Conservation (phyloP, 2,113 vertebrate genomes). For the Catharus fuscescens region DNA sequence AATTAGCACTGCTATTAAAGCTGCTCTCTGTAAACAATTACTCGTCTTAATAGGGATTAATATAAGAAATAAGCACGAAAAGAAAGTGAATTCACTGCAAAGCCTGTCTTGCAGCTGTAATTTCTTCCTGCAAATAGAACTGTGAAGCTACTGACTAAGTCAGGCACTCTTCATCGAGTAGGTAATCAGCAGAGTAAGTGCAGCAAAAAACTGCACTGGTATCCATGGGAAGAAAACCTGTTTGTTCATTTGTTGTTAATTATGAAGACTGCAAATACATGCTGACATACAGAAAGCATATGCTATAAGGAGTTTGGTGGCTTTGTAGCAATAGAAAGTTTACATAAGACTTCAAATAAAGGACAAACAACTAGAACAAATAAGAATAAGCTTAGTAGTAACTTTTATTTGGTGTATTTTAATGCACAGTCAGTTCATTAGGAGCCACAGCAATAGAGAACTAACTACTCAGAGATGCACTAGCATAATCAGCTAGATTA, state of each 20-base stretch:
- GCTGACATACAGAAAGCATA: not conserved
- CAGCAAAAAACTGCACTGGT: not conserved
- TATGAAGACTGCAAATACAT: not conserved
- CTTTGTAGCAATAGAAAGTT: not conserved
- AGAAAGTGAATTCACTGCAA: not conserved
- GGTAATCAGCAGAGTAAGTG: not conserved
- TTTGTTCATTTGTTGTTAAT: not conserved
- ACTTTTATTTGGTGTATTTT: not conserved
- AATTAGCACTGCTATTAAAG: not conserved
- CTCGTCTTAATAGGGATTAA: constrained; percentile 30
- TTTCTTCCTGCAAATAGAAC: not conserved
- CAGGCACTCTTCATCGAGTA: not conserved
- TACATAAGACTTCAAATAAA: not conserved
- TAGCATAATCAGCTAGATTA: constrained; percentile 24
- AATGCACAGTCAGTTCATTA: not conserved
- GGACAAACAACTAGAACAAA: not conserved
- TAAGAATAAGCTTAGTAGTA: not conserved
- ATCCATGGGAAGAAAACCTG: not conserved
- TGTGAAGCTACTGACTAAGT: not conserved
- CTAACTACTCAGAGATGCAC: not conserved
- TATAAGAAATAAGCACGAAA: not conserved
- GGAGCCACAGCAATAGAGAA: not conserved
- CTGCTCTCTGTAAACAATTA: constrained; percentile 37
- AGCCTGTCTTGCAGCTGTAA: not conserved
- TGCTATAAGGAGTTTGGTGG: not conserved